Percentiles rank a stretch among this genome's conserved stretches.
Evolutionary conservation across 2,113 vertebrate genomes (phyloP).

Genomic region (Carassius gibelio): DNA sequence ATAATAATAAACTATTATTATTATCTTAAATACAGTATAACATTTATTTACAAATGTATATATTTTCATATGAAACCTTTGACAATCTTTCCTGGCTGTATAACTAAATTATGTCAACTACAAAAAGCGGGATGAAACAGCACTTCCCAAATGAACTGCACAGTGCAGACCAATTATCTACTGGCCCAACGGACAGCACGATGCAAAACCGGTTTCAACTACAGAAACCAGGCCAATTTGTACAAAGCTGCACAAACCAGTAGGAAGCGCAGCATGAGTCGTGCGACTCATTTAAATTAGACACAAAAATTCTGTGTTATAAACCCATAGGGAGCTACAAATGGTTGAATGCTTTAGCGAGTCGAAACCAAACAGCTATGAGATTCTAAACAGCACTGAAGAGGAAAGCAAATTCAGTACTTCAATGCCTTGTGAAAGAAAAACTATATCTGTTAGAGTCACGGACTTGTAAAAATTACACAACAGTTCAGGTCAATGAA

Average conservation of each 20-base stretch:
- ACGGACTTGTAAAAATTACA: neutral
- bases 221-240: conserved; percentile 24
- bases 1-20: too few species aligned
- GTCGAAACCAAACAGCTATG: conserved; percentile 6
- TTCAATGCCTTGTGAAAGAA: neutral
- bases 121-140: too few species aligned
- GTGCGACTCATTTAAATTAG: conserved; percentile 4
- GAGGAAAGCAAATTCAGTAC: neutral
- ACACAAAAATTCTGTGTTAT: conserved; percentile 4
- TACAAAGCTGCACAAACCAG: conserved; percentile 22
- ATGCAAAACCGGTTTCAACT: neutral
- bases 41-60: too few species aligned
- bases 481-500: neutral
- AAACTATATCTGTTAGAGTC: neutral
- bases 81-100: too few species aligned
- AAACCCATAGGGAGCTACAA: conserved; percentile 11
- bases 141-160: neutral
- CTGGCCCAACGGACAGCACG: neutral
- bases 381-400: neutral
- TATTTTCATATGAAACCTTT: too few species aligned
- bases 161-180: neutral
- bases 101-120: too few species aligned
- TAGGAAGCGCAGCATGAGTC: neutral
- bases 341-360: neutral
- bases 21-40: too few species aligned